Base-by-base conservation (phyloP, 35 echinoderm and acorn worm genomes). In the Chiridota heheva region DNA sequence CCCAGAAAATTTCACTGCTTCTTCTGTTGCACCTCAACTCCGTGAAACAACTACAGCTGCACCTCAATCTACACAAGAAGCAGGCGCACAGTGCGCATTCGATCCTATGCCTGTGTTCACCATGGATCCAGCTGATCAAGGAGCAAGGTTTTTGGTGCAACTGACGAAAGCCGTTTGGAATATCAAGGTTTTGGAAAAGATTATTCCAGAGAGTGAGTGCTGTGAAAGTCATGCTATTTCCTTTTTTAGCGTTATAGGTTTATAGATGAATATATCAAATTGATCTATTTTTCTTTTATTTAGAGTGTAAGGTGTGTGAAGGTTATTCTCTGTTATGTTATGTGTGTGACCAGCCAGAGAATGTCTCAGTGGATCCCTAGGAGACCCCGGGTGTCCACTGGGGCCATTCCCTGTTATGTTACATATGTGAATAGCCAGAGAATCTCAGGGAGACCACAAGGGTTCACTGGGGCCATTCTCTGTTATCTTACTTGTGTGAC, bases 111-210 rank as follows among this genome's bases (percentile, higher is more conserved):
- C 31, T 20, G 58, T 58, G 2, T 58, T 40, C 18, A 38, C 31
- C n/a, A 38, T 10, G 20, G 75, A 78, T 43, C 75, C 75, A 2
- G 13, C 62, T 20, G 75, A 78, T 42, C 33, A 13, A 4, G 75
- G 75, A 37, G 75, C 75, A 27, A 57, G 75, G 2, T 78, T 78
- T 38, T 78, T 31, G 75, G 75, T 7, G 75, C 75, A 8, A 78
- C 75, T 5, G 62, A 78, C 33, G 75, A 78, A 31, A 78, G 75
- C 28, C 58, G 75, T 60, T 78, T 60, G 18, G 75, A 78, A 35
- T 78, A 40, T 57, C 32, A 78, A 35, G 24, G n/a, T 42, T 29
- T 78, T 5, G 75, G 75, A 49, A 78, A 57, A 55, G 49, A 39
- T 15, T 78, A 78, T 18, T 16, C 34, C 15, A 60, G 32, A 20